phyloP scores from a whole-genome alignment of 30 jellyfish, hydroid and myxozoan genomes.

The Rhopilema esculentum region DNA sequence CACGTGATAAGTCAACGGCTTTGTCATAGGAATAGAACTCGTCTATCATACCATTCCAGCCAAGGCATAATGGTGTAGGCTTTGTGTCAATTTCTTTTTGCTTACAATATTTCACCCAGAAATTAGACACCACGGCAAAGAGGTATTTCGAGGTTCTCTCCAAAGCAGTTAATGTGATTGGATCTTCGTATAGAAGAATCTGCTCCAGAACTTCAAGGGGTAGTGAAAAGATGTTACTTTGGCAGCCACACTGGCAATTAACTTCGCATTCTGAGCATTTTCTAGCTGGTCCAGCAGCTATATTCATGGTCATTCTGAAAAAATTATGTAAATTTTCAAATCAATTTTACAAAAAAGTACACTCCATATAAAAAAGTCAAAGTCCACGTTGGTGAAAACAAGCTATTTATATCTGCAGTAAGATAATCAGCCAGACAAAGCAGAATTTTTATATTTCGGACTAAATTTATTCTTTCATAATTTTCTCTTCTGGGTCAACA shows the following conservation, averaged over 20 bases:
- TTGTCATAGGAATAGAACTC: constrained; percentile 54
- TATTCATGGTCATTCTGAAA: constrained; percentile 10
- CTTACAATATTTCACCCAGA: constrained; percentile 57
- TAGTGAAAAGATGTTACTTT: constrained; percentile 50
- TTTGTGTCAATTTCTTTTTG: not conserved
- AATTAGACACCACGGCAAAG: constrained; percentile 23
- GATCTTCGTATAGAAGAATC: constrained; percentile 54
- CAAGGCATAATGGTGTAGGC: constrained; percentile 69
- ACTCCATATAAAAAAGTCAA: not conserved
- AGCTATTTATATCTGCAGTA: too few species aligned
- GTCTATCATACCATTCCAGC: constrained; percentile 18
- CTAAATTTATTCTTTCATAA: too few species aligned
- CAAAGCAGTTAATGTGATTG: constrained; percentile 36
- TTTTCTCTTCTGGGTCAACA: too few species aligned
- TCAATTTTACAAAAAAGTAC: not conserved
- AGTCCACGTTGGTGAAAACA: too few species aligned
- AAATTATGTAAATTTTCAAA: not conserved
- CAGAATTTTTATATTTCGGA: too few species aligned
- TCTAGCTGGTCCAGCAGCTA: constrained; percentile 3
- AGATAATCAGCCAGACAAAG: too few species aligned
- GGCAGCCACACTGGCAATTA: constrained; percentile 72
- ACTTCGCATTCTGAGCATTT: constrained; percentile 48
- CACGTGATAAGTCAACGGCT: constrained; percentile 30
- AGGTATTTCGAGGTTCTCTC: constrained; percentile 49
- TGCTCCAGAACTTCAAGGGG: constrained; percentile 69